Evolutionary conservation across 1,140 invertebrate species (phyloP).

Genomic region (fruit fly (Drosophila melanogaster)): DNA sequence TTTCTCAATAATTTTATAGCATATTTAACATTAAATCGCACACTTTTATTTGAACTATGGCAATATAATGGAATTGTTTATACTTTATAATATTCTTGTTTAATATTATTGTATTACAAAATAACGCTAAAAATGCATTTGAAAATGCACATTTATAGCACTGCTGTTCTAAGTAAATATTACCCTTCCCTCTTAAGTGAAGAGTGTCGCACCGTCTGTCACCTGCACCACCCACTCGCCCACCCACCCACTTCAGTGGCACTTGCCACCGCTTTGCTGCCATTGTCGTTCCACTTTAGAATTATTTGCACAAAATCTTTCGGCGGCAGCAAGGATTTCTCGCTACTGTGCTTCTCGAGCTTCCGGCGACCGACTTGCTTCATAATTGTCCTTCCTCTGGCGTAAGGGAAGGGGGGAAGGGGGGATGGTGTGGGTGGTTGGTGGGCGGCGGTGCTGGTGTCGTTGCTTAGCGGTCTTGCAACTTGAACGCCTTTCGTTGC

Average conservation of each 20-base stretch:
- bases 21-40: background rate
- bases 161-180: constrained; percentile 1
- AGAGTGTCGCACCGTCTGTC: constrained; percentile 4
- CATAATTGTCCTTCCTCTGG: constrained; percentile 41
- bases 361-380: constrained; percentile 41
- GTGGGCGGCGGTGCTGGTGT: constrained; percentile 28
- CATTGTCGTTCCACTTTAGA: constrained; percentile 64
- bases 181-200: constrained; percentile 1
- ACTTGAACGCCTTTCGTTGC: constrained; percentile 49
- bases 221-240: constrained; percentile 28
- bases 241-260: constrained; percentile 39
- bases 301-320: constrained; percentile 82
- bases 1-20: background rate
- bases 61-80: too few relatives aligned
- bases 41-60: too few relatives aligned
- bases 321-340: constrained; percentile 37
- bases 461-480: constrained; percentile 52
- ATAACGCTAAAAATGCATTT: too few relatives aligned
- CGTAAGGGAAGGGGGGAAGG: background rate
- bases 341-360: constrained; percentile 36
- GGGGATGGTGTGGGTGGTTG: background rate
- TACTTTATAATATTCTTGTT: background rate
- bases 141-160: background rate
- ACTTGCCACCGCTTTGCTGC: constrained; percentile 64
- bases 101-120: background rate